A percentile compares a stretch with the other conserved stretches of the same genome.
phyloP scores from a whole-genome alignment of 2,797 vertebrate genomes.

The Hydrophis major region DNA sequence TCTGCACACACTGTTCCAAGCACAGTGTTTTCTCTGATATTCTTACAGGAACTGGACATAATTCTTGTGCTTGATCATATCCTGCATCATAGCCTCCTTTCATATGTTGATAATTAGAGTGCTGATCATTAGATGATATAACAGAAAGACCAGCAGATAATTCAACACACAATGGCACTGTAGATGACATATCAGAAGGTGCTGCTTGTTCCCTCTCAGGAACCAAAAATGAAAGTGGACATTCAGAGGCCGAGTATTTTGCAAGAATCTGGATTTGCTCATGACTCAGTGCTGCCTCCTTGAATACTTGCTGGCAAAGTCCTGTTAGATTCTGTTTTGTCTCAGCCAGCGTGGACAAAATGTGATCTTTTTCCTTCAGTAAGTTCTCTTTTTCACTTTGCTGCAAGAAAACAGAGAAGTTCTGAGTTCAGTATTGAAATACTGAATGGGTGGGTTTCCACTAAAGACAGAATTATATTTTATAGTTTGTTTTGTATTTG shows the following conservation, averaged over 20 bases:
- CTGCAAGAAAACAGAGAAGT: slow-evolving; percentile 66
- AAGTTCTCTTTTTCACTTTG: slow-evolving; percentile 86
- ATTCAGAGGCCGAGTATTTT: slow-evolving; percentile 82
- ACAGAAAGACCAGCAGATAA: slow-evolving; percentile 43
- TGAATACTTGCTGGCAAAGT: slow-evolving; percentile 84
- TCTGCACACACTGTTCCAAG: slow-evolving; percentile 59
- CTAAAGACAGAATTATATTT: slow-evolving; percentile 1
- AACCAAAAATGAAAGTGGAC: slow-evolving; percentile 77
- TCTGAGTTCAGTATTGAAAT: slow-evolving; percentile 9
- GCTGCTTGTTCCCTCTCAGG: slow-evolving; percentile 70
- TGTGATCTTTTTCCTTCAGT: slow-evolving; percentile 83
- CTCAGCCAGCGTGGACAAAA: slow-evolving; percentile 86
- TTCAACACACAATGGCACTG: slow-evolving; percentile 31
- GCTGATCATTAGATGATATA: slow-evolving; percentile 40
- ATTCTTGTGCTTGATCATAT: slow-evolving; percentile 10
- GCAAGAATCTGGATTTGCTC: slow-evolving; percentile 86
- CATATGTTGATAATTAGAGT: slow-evolving; percentile 34
- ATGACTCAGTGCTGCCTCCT: slow-evolving; percentile 78
- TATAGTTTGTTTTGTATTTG: not conserved
- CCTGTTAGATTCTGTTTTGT: slow-evolving; percentile 85
- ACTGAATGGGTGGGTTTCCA: not conserved
- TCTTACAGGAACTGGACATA: not conserved
- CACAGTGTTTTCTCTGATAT: slow-evolving; percentile 41
- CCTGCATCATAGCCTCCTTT: slow-evolving; percentile 27
- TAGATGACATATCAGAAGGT: slow-evolving; percentile 56